phyloP scores from a whole-genome alignment of 2,113 vertebrate species.

The Lepisosteus osseus region DNA sequence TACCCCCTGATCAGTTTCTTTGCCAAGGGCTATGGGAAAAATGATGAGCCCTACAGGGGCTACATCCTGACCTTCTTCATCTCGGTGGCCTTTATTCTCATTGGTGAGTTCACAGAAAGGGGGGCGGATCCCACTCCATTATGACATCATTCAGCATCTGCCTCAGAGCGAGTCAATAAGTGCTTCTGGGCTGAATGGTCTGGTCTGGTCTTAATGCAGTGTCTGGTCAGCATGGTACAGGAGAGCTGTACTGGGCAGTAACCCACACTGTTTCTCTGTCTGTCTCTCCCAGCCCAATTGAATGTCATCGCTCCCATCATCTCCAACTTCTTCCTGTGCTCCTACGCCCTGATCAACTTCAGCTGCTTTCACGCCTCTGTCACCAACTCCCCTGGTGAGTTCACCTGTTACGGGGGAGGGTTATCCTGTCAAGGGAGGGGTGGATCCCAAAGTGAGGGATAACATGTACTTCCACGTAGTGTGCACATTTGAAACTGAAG shows the following conservation, averaged over 20 bases:
- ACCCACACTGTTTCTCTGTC: neutral
- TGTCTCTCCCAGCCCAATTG: conserved; percentile 52
- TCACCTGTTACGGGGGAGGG: no score
- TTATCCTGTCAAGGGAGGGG: no score
- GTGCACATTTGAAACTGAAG: no score
- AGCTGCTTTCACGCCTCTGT: conserved; percentile 71
- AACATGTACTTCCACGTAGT: no score
- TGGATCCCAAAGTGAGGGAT: no score
- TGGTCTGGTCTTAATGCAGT: no score
- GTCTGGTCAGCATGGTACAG: no score
- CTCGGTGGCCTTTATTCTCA: conserved; percentile 64
- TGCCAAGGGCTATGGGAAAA: conserved; percentile 69
- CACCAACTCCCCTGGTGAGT: conserved; percentile 65
- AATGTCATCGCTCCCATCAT: conserved; percentile 63
- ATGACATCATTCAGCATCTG: no score
- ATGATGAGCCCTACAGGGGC: conserved; percentile 58
- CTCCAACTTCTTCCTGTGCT: conserved; percentile 73
- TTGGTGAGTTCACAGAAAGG: conserved; percentile 49
- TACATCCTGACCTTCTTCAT: conserved; percentile 65
- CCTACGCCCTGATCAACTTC: conserved; percentile 73
- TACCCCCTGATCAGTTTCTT: conserved; percentile 69
- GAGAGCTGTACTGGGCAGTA: no score
- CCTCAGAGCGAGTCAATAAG: no score
- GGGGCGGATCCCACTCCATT: no score
- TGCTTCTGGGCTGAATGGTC: neutral